Evolutionary conservation across 2,797 vertebrate species (phyloP), one percentile per base, ranked within the genome.

Genomic region (Sebastes iracundus): DNA sequence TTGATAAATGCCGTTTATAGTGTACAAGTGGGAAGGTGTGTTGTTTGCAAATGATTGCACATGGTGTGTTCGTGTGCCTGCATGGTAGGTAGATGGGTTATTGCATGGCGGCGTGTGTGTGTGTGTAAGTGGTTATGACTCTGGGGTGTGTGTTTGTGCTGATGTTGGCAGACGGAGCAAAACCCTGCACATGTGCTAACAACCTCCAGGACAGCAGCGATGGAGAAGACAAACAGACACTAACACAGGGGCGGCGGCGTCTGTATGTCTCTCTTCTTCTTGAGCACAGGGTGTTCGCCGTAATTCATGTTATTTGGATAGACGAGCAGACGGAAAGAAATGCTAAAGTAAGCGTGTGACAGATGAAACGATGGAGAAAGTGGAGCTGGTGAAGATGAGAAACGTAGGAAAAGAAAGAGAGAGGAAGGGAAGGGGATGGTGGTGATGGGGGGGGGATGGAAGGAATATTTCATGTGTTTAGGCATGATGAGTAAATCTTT

Each of bases 401-500:
- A 78, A 75, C 13, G 22, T 9, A 4, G 59, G 33, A 32, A 65
- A 46, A 72, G 59, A 10, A n/a, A 59, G 58, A 62, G 20, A 35
- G 20, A n/a, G 22, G 23, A 77, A 77, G 49, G 42, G 38, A 16
- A 16, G 42, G 42, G 42, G 28, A 16, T 16, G 14, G 5, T 6
- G 38, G 33, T 3, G 58, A n/a, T n/a, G n/a, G n/a, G n/a, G 32
- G 42, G 71, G 20, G 33, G 22, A 16, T 59, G 71, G 70, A 72
- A 55, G 87, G 66, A 66, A 33, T 82, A 86, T 89, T 88, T 84
- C 63, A 79, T 79, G 80, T 90, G 88, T 94, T 92, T 86, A 86
- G 80, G 79, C 82, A 70, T 90, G 86, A 90, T 88, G 90, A 86
- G 92, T 84, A 90, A 88, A 92, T 92, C 87, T 92, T 90, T 93